Evolutionary conservation across 2,888 invertebrate species (phyloP), one percentile per base, ranked within the genome.

Genomic region (Deilephila porcellus): DNA sequence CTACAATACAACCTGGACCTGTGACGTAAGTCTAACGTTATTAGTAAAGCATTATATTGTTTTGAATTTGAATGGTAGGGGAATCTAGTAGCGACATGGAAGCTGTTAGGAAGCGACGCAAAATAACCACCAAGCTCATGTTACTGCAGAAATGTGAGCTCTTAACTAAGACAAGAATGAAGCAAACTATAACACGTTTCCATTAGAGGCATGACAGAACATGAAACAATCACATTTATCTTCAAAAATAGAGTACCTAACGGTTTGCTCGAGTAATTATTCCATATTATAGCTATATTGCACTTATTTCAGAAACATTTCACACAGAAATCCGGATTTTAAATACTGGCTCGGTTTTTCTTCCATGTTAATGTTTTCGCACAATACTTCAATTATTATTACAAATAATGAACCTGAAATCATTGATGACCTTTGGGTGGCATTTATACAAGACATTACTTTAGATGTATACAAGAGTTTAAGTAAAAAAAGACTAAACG

Each of bases 321-420:
- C 91, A 91, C 90, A 91, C 88, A 89, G 89, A 93, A 91, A 92
- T 93, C 92, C 90, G 90, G 92, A 89, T 90, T 91, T 92, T 90
- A 91, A 92, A 92, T 93, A 94, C 91, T 94, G 94, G 94, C 94
- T 94, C 94, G 94, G 94, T 88, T 93, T 88, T 87, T 90, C 83
- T 88, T 89, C 86, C 87, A 89, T 87, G 83, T 87, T 86, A 82
- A 86, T 86, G 87, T 86, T 86, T 83, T 85, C 82, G 84, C 81
- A 76, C 82, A 84, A 83, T 84, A 85, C 78, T 82, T 83, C 79
- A 77, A 75, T 67, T 74, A 74, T 80, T 79, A 82, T 78, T 82
- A 85, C 80, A 85, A 87, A 85, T 84, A 84, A 84, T 63, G 64
- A 59, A 83, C 80, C 81, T 85, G 81, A 86, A 89, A 86, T 83